Evolutionary conservation across 2,888 invertebrate species (phyloP).

Genomic region (Tachina fera): DNA sequence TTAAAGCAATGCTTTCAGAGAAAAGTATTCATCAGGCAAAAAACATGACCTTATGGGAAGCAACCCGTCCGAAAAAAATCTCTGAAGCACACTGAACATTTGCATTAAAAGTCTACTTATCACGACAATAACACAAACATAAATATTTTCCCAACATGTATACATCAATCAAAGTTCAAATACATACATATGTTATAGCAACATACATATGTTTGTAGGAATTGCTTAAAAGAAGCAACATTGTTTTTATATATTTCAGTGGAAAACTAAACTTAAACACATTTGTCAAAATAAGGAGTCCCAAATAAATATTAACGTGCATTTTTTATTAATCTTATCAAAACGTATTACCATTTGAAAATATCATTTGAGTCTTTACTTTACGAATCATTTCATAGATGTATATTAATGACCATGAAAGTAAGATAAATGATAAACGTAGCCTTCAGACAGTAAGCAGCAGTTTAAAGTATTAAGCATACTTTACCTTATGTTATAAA

Average conservation of each 20-base stretch:
- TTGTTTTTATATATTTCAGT: too few relatives aligned
- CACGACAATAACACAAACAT: slow-evolving; percentile 9
- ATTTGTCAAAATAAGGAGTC: background rate
- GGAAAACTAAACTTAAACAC: background rate
- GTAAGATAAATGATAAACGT: background rate
- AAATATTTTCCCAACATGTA: slow-evolving; percentile 28
- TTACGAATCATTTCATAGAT: background rate
- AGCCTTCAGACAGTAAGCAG: background rate
- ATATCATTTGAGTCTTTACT: background rate
- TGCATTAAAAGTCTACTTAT: slow-evolving; percentile 1
- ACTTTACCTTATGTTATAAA: too few relatives aligned
- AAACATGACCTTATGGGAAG: background rate
- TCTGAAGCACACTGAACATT: background rate
- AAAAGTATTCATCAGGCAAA: background rate
- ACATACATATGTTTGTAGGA: background rate
- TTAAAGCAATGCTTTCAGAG: background rate
- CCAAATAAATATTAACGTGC: background rate
- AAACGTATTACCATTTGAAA: background rate
- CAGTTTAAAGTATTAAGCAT: background rate
- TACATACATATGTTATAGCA: background rate
- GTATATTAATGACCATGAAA: background rate
- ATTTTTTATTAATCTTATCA: background rate
- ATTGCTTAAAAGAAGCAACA: background rate
- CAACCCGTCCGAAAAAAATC: background rate
- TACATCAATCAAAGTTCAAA: slow-evolving; percentile 33